Percentiles rank a stretch among this genome's conserved stretches.
Evolutionary conservation across 2,888 invertebrate genomes (phyloP).

Genomic region (Timema cristinae): DNA sequence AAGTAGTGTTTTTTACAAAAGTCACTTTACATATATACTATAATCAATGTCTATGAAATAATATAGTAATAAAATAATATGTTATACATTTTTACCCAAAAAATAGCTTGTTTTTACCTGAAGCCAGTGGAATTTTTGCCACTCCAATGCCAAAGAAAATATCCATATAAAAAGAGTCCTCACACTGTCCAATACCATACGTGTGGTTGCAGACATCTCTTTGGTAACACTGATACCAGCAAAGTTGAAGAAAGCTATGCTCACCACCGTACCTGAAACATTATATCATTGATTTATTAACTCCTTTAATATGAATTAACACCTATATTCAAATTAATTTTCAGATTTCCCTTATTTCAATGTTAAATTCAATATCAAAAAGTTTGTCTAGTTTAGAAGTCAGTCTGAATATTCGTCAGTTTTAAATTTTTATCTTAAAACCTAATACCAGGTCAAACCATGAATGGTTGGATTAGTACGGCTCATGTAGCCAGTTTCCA

Average conservation of each 20-base stretch:
- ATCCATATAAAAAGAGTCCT: conserved; percentile 89
- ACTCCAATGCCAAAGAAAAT: conserved; percentile 66
- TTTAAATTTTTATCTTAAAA: too few species aligned
- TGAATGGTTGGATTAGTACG: too few species aligned
- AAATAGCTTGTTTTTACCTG: conserved; percentile 50
- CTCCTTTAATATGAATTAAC: conserved; percentile 31
- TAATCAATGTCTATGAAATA: not conserved
- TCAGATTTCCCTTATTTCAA: not conserved
- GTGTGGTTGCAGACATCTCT: conserved; percentile 86
- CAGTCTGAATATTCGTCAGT: too few species aligned
- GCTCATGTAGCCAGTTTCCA: too few species aligned
- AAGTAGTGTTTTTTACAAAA: too few species aligned
- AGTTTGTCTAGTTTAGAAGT: too few species aligned
- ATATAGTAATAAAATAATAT: not conserved
- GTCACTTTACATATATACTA: too few species aligned
- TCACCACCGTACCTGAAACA: conserved; percentile 67
- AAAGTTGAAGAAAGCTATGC: conserved; percentile 92
- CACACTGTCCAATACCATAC: conserved; percentile 86
- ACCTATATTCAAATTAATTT: not conserved
- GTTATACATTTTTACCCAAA: not conserved
- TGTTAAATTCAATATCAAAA: not conserved
- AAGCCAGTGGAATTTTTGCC: conserved; percentile 76
- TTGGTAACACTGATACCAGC: conserved; percentile 90
- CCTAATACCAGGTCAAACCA: too few species aligned
- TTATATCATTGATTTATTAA: conserved; percentile 36